Evolutionary conservation across 2,797 vertebrate species (phyloP), one percentile per base, ranked within the genome.

Genomic region (Echiichthys vipera): DNA sequence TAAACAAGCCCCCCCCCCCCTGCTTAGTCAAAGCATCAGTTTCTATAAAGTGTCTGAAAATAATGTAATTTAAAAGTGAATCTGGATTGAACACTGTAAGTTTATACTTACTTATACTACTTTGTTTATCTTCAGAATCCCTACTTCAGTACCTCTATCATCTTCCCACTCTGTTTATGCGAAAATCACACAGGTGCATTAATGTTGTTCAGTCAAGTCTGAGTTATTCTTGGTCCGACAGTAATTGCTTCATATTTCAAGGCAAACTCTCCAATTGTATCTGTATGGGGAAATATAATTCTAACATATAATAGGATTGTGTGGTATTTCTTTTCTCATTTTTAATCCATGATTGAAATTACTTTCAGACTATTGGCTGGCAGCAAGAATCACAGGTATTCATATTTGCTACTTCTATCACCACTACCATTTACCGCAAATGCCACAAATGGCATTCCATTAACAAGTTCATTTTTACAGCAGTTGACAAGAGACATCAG

Each of bases 31-130:
- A 57, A 20, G 70, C 36, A 34, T 56, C 15, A 18, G 11, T 4
- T 53, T 70, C 37, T 15, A 20, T 56, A 17, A 70, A 66, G 30
- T 43, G 30, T 37, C 34, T 51, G 34, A 39, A 39, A 64, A 65
- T 27, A 30, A 20, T 63, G 39, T 27, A 15, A 50, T 88, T 85
- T 83, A 65, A 80, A 81, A 78, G 67, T 67, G 65, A 61, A 40
- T 61, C 30, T 49, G 29, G 54, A 56, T 65, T 45, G 57, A 61
- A 4, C 25, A 17, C 22, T 46, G 8, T 29, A 46, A 20, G 34
- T 18, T 17, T 57, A 6, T 30, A 20, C 24, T 24, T 54, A 4
- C 61, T 59, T 64, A 18, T 36, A 27, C 22, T 54, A 53, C 7
- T 47, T 57, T 49, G 15, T 61, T 56, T 53, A 65, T 54, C 53